Base-by-base conservation (phyloP, 2,888 invertebrate species). In the Athalia cordata region DNA sequence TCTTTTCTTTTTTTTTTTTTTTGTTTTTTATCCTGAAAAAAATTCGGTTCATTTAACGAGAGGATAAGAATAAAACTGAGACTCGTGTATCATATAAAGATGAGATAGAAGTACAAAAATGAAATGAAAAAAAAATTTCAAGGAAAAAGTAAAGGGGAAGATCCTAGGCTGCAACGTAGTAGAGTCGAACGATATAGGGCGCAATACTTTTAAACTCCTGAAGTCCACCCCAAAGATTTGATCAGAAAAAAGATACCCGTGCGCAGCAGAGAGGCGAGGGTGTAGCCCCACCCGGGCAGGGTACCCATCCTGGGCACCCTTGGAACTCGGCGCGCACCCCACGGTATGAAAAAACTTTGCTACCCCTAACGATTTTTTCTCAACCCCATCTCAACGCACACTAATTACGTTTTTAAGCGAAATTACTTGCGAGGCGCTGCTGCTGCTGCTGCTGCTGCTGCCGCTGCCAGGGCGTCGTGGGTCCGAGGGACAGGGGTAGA, bases 401-500 rank as follows among this genome's bases (percentile, higher is more conserved):
- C 88, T 89, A 88, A 89, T 89, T 88, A 88, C 88, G 88, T 88
- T 88, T 88, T 87, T 88, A 88, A 88, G 88, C 89, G 87, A 87
- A 89, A 88, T 88, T 88, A 88, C 88, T 87, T 85, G 86, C 83
- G 84, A 84, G 84, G 82, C 85, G 81, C 81, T 80, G 82, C 81
- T 50, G 29, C 29, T n/a, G n/a, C n/a, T n/a, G n/a, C n/a, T n/a
- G n/a, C n/a, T 29, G 29, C 29, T 29, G 29, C 29, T 29, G 29
- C 29, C 29, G 29, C 29, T 29, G 29, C 29, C 29, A 29, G 50
- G 49, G 62, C 75, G 52, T 75, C 62, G 62, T 62, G 64, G 64
- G 75, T 75, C 75, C 64, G 62, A 52, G 75, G 52, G 62, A 75
- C 62, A 64, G 75, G 75, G 61, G 75, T 62, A 62, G 61, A 62